Conservation (phyloP, 92 coral and sea anemone genomes). For the Muricea muricata region DNA sequence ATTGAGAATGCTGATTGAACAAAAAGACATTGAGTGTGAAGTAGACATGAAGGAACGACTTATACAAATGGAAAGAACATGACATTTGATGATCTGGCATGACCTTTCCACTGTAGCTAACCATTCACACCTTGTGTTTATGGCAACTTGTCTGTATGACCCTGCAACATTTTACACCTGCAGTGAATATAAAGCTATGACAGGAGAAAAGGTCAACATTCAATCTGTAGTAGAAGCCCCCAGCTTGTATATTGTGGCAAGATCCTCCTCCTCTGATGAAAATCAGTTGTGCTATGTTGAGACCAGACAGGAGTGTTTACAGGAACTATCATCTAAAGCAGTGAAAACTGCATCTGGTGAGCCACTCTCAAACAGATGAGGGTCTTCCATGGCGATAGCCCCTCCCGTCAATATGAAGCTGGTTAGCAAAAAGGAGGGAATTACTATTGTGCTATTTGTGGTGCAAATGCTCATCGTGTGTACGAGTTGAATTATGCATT, state of each 20-base stretch:
- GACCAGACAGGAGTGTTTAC: slow-evolving; percentile 13
- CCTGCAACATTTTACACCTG: slow-evolving; percentile 42
- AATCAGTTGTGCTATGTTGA: slow-evolving; percentile 51
- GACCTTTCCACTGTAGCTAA: slow-evolving; percentile 66
- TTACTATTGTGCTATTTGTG: slow-evolving; percentile 57
- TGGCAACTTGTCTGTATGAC: slow-evolving; percentile 54
- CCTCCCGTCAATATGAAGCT: slow-evolving; percentile 55
- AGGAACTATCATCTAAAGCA: not conserved
- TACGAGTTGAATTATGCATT: slow-evolving; percentile 61
- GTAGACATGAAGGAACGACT: slow-evolving; percentile 42
- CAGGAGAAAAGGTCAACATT: slow-evolving; percentile 33
- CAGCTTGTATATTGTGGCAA: slow-evolving; percentile 45
- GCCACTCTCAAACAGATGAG: slow-evolving; percentile 22
- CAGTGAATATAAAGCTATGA: slow-evolving; percentile 10
- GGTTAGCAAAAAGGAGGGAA: slow-evolving; percentile 69
- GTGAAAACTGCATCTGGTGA: not conserved
- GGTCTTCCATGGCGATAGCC: slow-evolving; percentile 60
- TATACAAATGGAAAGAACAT: slow-evolving; percentile 35
- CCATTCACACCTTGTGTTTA: slow-evolving; percentile 59
- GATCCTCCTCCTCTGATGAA: slow-evolving; percentile 31
- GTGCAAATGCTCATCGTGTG: slow-evolving; percentile 44
- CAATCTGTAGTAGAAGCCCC: slow-evolving; percentile 48
- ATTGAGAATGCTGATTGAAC: not conserved
- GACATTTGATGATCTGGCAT: slow-evolving; percentile 59
- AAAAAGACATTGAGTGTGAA: not conserved